Evolutionary conservation across 2,797 vertebrate species (phyloP).

Genomic region (Myripristis jacobus): DNA sequence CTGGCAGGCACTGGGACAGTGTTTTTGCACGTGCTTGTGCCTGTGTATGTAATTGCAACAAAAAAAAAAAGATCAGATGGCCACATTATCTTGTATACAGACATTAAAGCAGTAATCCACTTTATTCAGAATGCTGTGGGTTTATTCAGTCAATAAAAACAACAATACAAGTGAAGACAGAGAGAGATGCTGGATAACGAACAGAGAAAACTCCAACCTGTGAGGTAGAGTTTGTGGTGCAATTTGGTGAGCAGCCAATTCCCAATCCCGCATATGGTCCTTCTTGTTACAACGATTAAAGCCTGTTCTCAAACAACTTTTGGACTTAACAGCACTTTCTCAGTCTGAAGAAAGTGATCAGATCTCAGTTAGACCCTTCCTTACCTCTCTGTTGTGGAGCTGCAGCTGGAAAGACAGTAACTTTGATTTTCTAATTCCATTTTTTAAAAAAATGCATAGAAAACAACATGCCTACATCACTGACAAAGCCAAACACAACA

Average conservation of each 20-base stretch:
- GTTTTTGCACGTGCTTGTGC: slow-evolving; percentile 25
- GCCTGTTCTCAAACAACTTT: not conserved
- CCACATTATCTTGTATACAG: slow-evolving; percentile 14
- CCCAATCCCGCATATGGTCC: slow-evolving; percentile 37
- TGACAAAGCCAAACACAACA: not conserved
- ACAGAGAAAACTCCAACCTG: not conserved
- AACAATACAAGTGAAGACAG: not conserved
- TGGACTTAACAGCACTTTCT: not conserved
- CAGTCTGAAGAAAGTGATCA: not conserved
- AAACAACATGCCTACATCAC: slow-evolving; percentile 1
- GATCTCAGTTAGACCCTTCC: not conserved
- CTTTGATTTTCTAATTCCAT: no score
- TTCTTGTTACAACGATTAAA: not conserved
- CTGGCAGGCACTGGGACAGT: slow-evolving; percentile 49
- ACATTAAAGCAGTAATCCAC: slow-evolving; percentile 5
- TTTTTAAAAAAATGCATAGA: slow-evolving; percentile 2
- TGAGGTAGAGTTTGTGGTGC: slow-evolving; percentile 3
- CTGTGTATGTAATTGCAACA: slow-evolving; percentile 20
- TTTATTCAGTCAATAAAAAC: slow-evolving; percentile 1
- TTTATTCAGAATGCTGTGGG: slow-evolving; percentile 6
- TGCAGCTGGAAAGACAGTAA: no score
- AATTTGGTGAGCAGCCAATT: slow-evolving; percentile 23
- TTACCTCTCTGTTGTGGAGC: not conserved
- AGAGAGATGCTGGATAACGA: not conserved
- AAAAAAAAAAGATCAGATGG: slow-evolving; percentile 13